phyloP scores from a whole-genome alignment of 2,113 vertebrate species.

The Montifringilla adamsi region DNA sequence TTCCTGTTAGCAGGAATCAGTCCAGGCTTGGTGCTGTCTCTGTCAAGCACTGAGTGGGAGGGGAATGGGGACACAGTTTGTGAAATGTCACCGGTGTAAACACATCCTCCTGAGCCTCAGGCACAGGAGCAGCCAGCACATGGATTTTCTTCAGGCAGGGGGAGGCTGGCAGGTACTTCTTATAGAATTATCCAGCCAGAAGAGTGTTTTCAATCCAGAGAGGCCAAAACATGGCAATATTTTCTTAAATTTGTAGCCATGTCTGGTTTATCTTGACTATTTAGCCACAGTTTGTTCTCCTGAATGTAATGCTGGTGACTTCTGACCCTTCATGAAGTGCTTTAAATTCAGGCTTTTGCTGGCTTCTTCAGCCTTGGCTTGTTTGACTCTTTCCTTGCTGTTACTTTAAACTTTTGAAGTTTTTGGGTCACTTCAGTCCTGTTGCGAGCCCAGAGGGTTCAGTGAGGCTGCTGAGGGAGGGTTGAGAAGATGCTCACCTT shows the following conservation, averaged over 20 bases:
- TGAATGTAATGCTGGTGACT: background rate
- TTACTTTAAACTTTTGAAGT: background rate
- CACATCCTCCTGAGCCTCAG: background rate
- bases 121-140: background rate
- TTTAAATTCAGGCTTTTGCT: background rate
- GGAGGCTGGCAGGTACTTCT: background rate
- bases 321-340: background rate
- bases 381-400: background rate
- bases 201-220: background rate
- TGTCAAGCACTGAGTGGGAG: background rate
- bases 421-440: background rate
- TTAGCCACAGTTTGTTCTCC: background rate
- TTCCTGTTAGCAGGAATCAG: background rate
- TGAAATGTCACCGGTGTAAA: constrained; percentile 19
- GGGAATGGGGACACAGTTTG: background rate
- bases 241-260: background rate
- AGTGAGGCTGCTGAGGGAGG: background rate
- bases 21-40: background rate
- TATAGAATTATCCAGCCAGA: background rate
- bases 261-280: background rate
- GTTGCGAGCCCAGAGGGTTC: background rate
- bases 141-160: background rate
- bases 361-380: background rate
- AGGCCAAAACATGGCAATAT: background rate
- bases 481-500: background rate